Conservation (phyloP, 2,113 vertebrate species). For the Ceyx melanurus region DNA sequence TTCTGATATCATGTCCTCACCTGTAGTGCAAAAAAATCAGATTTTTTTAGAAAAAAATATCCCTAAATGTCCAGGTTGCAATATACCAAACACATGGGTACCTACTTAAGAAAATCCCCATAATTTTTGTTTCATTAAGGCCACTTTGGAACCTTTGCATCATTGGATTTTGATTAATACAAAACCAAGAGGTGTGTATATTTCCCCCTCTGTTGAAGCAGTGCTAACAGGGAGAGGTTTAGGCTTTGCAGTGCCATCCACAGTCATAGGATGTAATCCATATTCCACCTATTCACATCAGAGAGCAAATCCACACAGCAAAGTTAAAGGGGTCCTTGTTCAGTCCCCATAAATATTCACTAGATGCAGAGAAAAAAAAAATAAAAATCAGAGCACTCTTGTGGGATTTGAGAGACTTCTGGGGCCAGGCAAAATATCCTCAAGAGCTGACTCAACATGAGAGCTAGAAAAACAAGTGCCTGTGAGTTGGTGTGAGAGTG, state of each 20-base stretch:
- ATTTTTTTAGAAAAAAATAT: not conserved
- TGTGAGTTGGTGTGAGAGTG: not conserved
- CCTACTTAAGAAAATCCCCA: not conserved
- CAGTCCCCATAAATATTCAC: not conserved
- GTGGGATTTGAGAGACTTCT: not conserved
- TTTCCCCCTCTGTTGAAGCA: not conserved
- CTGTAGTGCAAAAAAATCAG: not conserved
- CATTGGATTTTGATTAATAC: not conserved
- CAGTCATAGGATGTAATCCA: not conserved
- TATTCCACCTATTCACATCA: not conserved
- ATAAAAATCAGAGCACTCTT: not conserved
- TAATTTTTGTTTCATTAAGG: not conserved
- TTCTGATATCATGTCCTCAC: not conserved
- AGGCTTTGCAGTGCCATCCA: not conserved
- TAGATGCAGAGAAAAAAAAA: not conserved
- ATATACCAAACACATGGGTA: not conserved
- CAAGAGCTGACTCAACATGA: not conserved
- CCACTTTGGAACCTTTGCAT: not conserved
- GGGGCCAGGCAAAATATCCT: not conserved
- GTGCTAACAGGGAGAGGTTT: not conserved
- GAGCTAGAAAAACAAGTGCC: not conserved
- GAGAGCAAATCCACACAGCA: not conserved
- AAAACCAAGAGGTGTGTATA: not conserved
- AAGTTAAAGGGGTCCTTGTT: not conserved
- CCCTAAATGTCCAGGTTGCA: accelerated